These are phyloP conservation scores for Acheta domesticus DNA, from an alignment of 2,888 invertebrate species.

Conservation along the genomic window DNA sequence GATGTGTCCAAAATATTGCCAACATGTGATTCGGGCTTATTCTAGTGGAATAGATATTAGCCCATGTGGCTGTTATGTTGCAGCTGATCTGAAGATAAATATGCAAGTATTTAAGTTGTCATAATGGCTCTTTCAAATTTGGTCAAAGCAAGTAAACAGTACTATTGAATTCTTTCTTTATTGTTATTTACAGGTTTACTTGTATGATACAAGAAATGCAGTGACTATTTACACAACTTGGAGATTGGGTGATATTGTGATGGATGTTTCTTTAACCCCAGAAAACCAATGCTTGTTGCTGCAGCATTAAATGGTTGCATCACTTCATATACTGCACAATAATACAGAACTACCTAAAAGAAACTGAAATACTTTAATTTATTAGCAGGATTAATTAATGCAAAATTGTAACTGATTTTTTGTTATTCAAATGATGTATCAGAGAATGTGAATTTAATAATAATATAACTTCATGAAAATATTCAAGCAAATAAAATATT, in stretches of 20 bases:
- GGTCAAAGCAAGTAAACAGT: no score
- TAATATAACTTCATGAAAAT: no score
- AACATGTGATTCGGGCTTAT: conserved; percentile 33
- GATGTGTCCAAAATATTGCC: conserved; percentile 35
- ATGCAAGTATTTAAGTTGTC: conserved; percentile 23
- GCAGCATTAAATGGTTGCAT: conserved; percentile 34
- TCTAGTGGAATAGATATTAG: conserved; percentile 33
- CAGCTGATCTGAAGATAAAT: conserved; percentile 36
- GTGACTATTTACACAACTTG: conserved; percentile 30
- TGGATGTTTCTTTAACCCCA: conserved; percentile 36
- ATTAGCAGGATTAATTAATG: no score
- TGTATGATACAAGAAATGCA: conserved; percentile 36
- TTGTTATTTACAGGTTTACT: conserved; percentile 33
- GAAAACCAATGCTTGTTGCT: conserved; percentile 32
- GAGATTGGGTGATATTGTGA: conserved; percentile 33
- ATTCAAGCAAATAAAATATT: no score
- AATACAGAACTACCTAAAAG: background rate
- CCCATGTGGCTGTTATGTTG: conserved; percentile 36
- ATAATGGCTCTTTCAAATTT: no score
- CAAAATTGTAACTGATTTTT: no score
- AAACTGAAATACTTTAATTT: no score
- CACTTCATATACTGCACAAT: conserved; percentile 22
- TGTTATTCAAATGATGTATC: no score
- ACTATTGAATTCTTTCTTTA: background rate
- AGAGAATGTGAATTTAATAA: no score